These are phyloP conservation scores for Botia kubotai DNA, from an alignment of 2,797 vertebrate genomes.

Conservation along the genomic window DNA sequence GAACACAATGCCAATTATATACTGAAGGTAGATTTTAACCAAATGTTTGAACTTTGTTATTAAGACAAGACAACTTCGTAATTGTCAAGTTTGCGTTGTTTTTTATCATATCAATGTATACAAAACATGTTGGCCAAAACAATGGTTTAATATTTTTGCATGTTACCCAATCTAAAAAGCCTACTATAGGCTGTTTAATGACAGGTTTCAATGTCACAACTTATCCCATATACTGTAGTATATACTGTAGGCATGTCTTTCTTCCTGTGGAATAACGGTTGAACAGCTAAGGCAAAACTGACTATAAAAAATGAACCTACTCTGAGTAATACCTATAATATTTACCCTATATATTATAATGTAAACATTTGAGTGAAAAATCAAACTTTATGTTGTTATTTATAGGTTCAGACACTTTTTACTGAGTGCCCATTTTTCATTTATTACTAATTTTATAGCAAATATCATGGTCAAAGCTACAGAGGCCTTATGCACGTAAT, in stretches of 20 bases:
- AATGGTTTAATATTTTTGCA: not conserved
- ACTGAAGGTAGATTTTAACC: too few species aligned
- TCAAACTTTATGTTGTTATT: not conserved
- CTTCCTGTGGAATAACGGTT: not conserved
- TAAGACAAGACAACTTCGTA: too few species aligned
- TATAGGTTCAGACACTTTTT: not conserved
- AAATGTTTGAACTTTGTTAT: too few species aligned
- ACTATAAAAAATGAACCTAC: not conserved
- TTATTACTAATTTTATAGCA: slow-evolving; percentile 1
- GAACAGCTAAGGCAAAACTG: not conserved
- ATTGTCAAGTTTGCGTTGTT: not conserved
- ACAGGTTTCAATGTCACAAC: not conserved
- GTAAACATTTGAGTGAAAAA: not conserved
- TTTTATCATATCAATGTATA: not conserved
- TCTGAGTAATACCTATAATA: not conserved
- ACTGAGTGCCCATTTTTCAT: not conserved
- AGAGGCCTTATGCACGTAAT: slow-evolving; percentile 17
- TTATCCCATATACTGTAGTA: not conserved
- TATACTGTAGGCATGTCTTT: not conserved
- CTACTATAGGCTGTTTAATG: not conserved
- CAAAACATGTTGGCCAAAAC: not conserved
- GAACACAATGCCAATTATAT: too few species aligned
- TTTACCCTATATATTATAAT: not conserved
- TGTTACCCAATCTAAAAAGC: not conserved
- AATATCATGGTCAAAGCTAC: slow-evolving; percentile 20